Conservation (phyloP, 2,888 invertebrate genomes). For the Brachypalpus laphriformis region DNA sequence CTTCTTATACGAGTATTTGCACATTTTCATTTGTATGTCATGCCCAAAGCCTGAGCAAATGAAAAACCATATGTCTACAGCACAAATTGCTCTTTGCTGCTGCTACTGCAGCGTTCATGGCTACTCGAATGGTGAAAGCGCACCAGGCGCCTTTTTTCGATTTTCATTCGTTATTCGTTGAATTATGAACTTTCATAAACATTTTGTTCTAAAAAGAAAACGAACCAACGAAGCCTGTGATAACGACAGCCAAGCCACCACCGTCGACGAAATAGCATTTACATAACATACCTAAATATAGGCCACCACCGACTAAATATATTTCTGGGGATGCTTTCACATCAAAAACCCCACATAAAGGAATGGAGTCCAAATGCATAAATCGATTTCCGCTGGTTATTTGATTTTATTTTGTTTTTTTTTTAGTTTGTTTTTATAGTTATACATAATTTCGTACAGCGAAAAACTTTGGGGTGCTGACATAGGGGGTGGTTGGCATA, state of each 20-base stretch:
- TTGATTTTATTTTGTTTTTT: slow-evolving; percentile 60
- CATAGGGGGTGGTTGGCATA: not conserved
- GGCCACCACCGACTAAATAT: slow-evolving; percentile 58
- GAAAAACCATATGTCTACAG: slow-evolving; percentile 61
- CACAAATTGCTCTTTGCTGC: slow-evolving; percentile 50
- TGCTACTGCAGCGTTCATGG: slow-evolving; percentile 37
- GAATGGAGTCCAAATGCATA: slow-evolving; percentile 58
- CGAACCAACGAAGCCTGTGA: slow-evolving; percentile 42
- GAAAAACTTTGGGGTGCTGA: slow-evolving; percentile 4
- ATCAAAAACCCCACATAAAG: slow-evolving; percentile 56
- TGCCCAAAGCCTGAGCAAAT: slow-evolving; percentile 54
- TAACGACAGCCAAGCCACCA: slow-evolving; percentile 54
- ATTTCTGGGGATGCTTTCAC: slow-evolving; percentile 53
- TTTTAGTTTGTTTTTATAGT: slow-evolving; percentile 37
- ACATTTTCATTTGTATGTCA: slow-evolving; percentile 39
- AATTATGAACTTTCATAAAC: slow-evolving; percentile 68
- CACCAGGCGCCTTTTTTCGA: slow-evolving; percentile 52
- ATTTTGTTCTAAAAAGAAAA: slow-evolving; percentile 60
- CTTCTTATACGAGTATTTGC: slow-evolving; percentile 1
- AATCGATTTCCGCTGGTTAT: slow-evolving; percentile 64
- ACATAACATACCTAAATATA: slow-evolving; percentile 62
- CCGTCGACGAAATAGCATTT: slow-evolving; percentile 48
- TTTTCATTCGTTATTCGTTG: slow-evolving; percentile 52
- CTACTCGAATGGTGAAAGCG: slow-evolving; percentile 28
- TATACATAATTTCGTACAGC: slow-evolving; percentile 32